Conservation (phyloP, 2,113 vertebrate genomes). For the Ia io region DNA sequence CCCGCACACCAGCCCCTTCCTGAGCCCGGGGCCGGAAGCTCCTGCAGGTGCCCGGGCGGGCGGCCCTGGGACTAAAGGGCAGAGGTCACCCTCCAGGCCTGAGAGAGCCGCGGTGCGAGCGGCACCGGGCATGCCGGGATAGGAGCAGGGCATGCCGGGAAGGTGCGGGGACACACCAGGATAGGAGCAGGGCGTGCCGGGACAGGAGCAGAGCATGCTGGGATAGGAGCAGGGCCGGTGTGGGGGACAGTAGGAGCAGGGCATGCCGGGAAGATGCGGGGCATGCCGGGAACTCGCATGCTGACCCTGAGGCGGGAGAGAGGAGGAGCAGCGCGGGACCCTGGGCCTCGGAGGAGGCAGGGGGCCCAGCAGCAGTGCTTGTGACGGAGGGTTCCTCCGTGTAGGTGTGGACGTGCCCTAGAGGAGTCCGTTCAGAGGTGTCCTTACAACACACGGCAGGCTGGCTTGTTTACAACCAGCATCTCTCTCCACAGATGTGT, state of each 20-base stretch:
- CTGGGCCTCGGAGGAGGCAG: fast-evolving
- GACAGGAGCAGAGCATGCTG: no score
- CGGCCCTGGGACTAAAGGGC: fast-evolving
- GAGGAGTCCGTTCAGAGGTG: not conserved
- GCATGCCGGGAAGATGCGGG: not conserved
- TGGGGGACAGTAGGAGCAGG: no score
- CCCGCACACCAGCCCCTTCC: not conserved
- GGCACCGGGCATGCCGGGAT: not conserved
- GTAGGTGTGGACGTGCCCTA: not conserved
- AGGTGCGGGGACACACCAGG: no score
- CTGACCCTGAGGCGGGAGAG: not conserved
- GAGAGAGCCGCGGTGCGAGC: fast-evolving
- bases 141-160: not conserved
- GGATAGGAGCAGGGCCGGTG: no score
- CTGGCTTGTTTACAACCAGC: not conserved
- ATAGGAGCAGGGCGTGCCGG: no score
- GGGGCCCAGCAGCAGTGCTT: fast-evolving
- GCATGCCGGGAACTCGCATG: not conserved
- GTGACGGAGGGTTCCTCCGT: not conserved
- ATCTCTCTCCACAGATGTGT: not conserved
- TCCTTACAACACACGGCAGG: not conserved
- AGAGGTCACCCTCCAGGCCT: fast-evolving
- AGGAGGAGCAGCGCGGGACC: fast-evolving
- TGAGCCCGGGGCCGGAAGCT: fast-evolving
- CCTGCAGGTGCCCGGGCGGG: fast-evolving